Conservation (phyloP, 64 coral and sea anemone genomes). For the Montipora capricornis region DNA sequence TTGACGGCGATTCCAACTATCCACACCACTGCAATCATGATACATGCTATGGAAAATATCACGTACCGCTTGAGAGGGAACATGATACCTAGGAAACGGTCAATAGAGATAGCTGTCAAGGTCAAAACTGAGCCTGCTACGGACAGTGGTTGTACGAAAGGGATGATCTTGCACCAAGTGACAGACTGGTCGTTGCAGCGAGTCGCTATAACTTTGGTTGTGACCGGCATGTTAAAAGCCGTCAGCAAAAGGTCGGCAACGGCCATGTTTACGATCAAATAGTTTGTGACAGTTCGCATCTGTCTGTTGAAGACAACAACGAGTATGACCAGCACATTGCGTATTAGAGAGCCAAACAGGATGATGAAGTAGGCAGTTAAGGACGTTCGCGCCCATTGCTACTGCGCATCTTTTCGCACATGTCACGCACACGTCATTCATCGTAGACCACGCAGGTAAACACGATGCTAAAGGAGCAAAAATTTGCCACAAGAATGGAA, state of each 20-base stretch:
- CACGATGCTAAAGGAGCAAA: too few relatives aligned
- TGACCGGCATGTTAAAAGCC: conserved; percentile 64
- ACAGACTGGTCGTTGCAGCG: conserved; percentile 3
- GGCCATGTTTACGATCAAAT: conserved; percentile 89
- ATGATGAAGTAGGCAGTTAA: conserved; percentile 68
- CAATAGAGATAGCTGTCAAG: conserved; percentile 77
- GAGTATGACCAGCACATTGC: conserved; percentile 72
- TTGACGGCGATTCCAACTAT: conserved; percentile 54
- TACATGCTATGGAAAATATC: conserved; percentile 60
- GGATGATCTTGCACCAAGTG: conserved; percentile 66
- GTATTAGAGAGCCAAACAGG: conserved; percentile 55
- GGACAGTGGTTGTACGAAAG: conserved; percentile 71
- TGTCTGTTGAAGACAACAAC: conserved; percentile 69
- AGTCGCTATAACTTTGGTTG: conserved; percentile 1
- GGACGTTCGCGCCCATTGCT: too few relatives aligned
- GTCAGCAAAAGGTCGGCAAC: conserved; percentile 76
- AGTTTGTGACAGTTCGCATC: conserved; percentile 89
- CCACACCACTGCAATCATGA: conserved; percentile 70
- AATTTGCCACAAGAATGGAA: too few relatives aligned
- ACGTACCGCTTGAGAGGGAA: conserved; percentile 75
- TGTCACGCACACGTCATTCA: too few relatives aligned
- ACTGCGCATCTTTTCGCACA: too few relatives aligned
- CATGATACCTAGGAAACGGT: conserved; percentile 81
- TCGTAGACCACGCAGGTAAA: too few relatives aligned
- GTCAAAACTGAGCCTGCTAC: conserved; percentile 78